Conservation (phyloP, 1,140 invertebrate species). For the Oppia nitens region DNA sequence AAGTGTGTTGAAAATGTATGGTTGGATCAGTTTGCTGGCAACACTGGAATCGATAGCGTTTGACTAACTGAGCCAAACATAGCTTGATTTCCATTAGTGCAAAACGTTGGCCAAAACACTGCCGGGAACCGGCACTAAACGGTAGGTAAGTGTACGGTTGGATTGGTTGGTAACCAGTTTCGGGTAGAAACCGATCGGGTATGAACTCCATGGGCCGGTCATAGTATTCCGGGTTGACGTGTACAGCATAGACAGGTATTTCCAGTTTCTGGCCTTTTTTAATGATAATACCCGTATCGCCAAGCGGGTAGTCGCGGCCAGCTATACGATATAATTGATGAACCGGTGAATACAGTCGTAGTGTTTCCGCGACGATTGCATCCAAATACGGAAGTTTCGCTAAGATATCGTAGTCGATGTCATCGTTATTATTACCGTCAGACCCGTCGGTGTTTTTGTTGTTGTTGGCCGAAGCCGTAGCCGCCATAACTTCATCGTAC, state of each 20-base stretch:
- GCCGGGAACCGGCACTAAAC: slow-evolving; percentile 37
- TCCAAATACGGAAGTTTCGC: slow-evolving; percentile 24
- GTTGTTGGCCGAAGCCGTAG: too few species aligned
- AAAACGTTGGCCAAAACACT: slow-evolving; percentile 26
- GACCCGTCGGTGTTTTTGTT: too few species aligned
- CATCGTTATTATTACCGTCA: neutral
- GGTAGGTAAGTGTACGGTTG: slow-evolving; percentile 28
- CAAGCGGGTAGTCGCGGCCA: slow-evolving; percentile 4
- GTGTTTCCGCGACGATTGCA: slow-evolving; percentile 24
- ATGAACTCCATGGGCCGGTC: slow-evolving; percentile 39
- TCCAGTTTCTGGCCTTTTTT: slow-evolving; percentile 37
- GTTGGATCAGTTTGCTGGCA: too few species aligned
- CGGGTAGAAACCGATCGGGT: slow-evolving; percentile 42
- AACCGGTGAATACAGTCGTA: slow-evolving; percentile 23
- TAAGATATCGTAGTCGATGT: slow-evolving; percentile 20
- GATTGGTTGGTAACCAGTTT: slow-evolving; percentile 25
- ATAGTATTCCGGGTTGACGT: slow-evolving; percentile 39
- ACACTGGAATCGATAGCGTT: too few species aligned
- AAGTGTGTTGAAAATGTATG: too few species aligned
- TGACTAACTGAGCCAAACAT: too few species aligned
- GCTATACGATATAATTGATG: slow-evolving; percentile 32
- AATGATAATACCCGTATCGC: slow-evolving; percentile 20
- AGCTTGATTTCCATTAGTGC: slow-evolving; percentile 16
- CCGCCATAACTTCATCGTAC: slow-evolving; percentile 9
- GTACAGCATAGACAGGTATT: slow-evolving; percentile 42